A percentile compares a stretch with the other conserved stretches of the same genome.
These are phyloP conservation scores for Ectropis crepuscularia DNA, from an alignment of 2,888 invertebrate genomes.

Conservation along the genomic window DNA sequence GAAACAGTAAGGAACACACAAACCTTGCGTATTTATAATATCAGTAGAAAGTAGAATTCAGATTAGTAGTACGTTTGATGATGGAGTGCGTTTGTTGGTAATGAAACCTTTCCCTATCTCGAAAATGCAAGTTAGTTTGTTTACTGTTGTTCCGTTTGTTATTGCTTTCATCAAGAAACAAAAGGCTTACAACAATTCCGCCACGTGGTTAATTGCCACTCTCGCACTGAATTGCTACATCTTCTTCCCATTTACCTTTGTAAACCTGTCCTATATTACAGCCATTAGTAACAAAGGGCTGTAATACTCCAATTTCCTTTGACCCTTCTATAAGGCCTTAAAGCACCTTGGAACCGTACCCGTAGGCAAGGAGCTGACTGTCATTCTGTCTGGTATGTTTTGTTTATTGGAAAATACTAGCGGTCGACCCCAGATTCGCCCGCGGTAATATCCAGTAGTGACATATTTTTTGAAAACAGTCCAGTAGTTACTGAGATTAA, in stretches of 20 bases:
- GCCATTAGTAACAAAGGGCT: slow-evolving; percentile 35
- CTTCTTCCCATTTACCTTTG: slow-evolving; percentile 35
- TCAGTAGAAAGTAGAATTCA: no score
- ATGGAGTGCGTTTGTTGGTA: no score
- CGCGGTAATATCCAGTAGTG: no score
- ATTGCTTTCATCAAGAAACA: slow-evolving; percentile 7
- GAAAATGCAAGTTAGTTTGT: background rate
- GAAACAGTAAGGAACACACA: no score
- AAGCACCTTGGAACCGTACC: slow-evolving; percentile 37
- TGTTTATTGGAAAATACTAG: background rate
- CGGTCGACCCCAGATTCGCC: no score
- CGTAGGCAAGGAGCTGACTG: slow-evolving; percentile 16
- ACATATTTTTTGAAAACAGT: no score
- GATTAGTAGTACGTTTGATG: no score
- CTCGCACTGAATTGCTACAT: slow-evolving; percentile 18
- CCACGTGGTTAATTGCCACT: slow-evolving; percentile 16
- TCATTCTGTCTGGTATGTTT: background rate
- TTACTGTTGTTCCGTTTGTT: background rate
- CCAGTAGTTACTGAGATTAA: no score
- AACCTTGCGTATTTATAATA: no score
- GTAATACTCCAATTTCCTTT: slow-evolving; percentile 35
- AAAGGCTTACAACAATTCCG: background rate
- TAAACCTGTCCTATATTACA: slow-evolving; percentile 26
- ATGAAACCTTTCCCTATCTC: no score
- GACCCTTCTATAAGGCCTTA: slow-evolving; percentile 33